A percentile compares a stretch with the other conserved stretches of the same genome.
These are phyloP conservation scores for Pycnonotus jocosus DNA, from an alignment of 2,113 vertebrate genomes.

Conservation along the genomic window DNA sequence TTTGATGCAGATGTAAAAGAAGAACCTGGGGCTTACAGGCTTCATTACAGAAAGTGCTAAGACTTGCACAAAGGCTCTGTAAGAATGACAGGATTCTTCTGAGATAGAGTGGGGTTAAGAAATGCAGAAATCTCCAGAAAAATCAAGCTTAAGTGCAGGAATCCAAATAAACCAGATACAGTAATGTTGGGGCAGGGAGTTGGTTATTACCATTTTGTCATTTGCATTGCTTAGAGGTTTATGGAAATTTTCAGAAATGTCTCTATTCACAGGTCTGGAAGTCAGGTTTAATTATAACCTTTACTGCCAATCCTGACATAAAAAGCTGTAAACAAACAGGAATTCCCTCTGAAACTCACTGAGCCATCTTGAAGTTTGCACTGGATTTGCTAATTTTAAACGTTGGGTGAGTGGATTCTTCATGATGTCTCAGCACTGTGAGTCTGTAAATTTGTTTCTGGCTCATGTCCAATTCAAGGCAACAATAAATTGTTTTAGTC, in stretches of 20 bases:
- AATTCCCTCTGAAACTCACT: background rate
- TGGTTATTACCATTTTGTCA: background rate
- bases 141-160: background rate
- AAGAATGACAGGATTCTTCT: background rate
- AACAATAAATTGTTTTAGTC: background rate
- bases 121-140: background rate
- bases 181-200: background rate
- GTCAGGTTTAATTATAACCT: background rate
- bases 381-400: background rate
- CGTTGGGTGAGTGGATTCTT: background rate
- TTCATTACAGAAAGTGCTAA: background rate
- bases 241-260: background rate
- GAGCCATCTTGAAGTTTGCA: background rate
- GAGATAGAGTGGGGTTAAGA: background rate
- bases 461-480: background rate
- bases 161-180: background rate
- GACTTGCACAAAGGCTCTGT: background rate
- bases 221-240: background rate
- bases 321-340: background rate
- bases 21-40: background rate
- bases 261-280: background rate
- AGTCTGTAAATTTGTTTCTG: background rate
- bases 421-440: background rate
- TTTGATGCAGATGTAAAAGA: background rate
- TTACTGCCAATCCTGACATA: background rate